A percentile compares a stretch with the other conserved stretches of the same genome.
Evolutionary conservation across 2,888 invertebrate species (phyloP).

Genomic region (Ariolimax columbianus): DNA sequence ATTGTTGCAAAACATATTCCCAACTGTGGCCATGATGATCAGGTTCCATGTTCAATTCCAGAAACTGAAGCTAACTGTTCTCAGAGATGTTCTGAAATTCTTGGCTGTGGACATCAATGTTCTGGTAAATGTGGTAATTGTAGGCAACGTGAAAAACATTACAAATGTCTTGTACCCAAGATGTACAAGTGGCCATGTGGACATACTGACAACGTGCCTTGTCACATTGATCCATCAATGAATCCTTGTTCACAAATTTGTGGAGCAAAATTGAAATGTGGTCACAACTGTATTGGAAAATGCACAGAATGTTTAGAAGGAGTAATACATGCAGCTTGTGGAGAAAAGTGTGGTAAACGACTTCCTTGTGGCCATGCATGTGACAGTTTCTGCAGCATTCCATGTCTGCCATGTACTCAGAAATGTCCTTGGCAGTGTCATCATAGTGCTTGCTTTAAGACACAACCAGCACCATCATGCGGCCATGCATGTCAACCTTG

Average conservation of each 20-base stretch:
- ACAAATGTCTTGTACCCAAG: background rate
- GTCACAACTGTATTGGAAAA: slow-evolving; percentile 45
- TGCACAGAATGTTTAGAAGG: slow-evolving; percentile 49
- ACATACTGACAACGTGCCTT: slow-evolving; percentile 32
- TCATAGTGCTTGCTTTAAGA: slow-evolving; percentile 24
- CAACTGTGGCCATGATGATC: slow-evolving; percentile 29
- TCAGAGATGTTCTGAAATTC: slow-evolving; percentile 14
- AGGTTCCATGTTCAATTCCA: slow-evolving; percentile 32
- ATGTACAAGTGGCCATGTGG: slow-evolving; percentile 50
- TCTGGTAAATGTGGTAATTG: slow-evolving; percentile 45
- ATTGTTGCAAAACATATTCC: slow-evolving; percentile 16
- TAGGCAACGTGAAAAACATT: slow-evolving; percentile 12
- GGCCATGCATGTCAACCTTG: slow-evolving; percentile 46
- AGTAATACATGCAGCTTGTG: slow-evolving; percentile 46
- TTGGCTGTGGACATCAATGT: slow-evolving; percentile 50
- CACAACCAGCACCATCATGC: slow-evolving; percentile 9
- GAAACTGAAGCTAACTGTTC: slow-evolving; percentile 23
- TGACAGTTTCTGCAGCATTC: slow-evolving; percentile 33
- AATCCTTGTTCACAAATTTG: slow-evolving; percentile 44
- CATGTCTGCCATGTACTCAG: slow-evolving; percentile 46
- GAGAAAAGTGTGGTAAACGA: slow-evolving; percentile 29
- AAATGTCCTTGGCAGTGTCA: slow-evolving; percentile 31
- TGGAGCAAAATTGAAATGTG: slow-evolving; percentile 41
- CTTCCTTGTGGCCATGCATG: slow-evolving; percentile 52
- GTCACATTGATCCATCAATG: slow-evolving; percentile 14